Evolutionary conservation across 2,113 vertebrate species (phyloP), one percentile per base, ranked within the genome.

Genomic region (Progne subis): DNA sequence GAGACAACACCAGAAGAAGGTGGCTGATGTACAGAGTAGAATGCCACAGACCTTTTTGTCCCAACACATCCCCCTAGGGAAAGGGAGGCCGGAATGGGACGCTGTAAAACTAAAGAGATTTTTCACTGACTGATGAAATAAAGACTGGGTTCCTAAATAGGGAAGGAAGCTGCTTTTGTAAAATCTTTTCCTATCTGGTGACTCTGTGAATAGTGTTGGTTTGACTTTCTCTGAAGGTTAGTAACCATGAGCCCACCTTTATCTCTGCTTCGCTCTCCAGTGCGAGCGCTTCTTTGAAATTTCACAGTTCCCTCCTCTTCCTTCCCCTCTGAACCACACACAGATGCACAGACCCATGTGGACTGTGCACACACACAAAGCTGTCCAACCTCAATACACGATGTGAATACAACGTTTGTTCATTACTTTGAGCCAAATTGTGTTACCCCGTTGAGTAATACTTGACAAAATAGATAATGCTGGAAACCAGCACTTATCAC

Each of bases 231-330:
- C 90, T 87, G 82, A 83, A 90, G 55, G 32, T 64, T 83, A 37
- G 47, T 89, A 86, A 81, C 80, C 49, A 32, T 11, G 29, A 95
- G 88, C 64, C 90, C 94, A 93, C 82, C 90, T 90, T 82, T 77
- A 63, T 60, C 60, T 93, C 76, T 37, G 68, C 68, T 65, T 86
- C 3, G 5, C 82, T 92, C 92, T 95, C 82, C 78, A 90, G 71
- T 32, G 4, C 28, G 8, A 74, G 84, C 23, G 18, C 23, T 96
- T 94, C 92, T 94, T 90, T 90, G 95, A 95, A 87, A 69, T 91
- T 95, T 97, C 92, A 95, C 95, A 75, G 91, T 18, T 97, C 57
- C 71, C 94, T 97, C 96, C 96, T 86, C 97, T 97, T 97, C 96
- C 96, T 97, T 95, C 95, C 97, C 92, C 65, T 97, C 50, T 81